phyloP scores from a whole-genome alignment of 2,113 vertebrate genomes.

The Mellivora capensis region DNA sequence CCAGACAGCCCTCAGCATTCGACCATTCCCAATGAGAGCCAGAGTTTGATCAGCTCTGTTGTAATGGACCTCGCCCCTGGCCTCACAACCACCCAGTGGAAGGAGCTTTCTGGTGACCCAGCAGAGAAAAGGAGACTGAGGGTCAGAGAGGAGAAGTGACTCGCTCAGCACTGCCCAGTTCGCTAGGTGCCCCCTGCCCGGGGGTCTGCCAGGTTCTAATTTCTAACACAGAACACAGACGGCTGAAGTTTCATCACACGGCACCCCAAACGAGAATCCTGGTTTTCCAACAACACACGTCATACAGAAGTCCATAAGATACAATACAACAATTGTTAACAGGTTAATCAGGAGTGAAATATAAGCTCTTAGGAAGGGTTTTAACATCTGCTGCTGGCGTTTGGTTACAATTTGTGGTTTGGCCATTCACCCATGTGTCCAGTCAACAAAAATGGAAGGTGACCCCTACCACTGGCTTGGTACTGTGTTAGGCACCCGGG shows the following conservation, averaged over 20 bases:
- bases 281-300: background rate
- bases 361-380: background rate
- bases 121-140: background rate
- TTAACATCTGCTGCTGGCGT: background rate
- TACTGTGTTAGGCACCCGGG: conserved; percentile 5
- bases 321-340: background rate
- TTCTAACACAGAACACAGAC: background rate
- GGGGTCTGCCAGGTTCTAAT: background rate
- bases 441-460: too few relatives aligned
- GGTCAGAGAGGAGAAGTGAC: background rate
- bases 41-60: background rate
- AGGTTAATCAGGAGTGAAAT: background rate
- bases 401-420: background rate
- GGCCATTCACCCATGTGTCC: background rate
- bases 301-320: background rate
- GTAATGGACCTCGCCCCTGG: accelerated
- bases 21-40: background rate
- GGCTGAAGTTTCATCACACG: background rate
- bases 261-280: background rate
- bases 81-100: conserved; percentile 35
- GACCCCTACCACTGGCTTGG: background rate
- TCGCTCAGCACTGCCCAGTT: background rate
- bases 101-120: background rate
- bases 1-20: background rate
- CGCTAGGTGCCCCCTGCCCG: accelerated